phyloP scores from a whole-genome alignment of 2,113 vertebrate genomes.

The Poicephalus meyeri region DNA sequence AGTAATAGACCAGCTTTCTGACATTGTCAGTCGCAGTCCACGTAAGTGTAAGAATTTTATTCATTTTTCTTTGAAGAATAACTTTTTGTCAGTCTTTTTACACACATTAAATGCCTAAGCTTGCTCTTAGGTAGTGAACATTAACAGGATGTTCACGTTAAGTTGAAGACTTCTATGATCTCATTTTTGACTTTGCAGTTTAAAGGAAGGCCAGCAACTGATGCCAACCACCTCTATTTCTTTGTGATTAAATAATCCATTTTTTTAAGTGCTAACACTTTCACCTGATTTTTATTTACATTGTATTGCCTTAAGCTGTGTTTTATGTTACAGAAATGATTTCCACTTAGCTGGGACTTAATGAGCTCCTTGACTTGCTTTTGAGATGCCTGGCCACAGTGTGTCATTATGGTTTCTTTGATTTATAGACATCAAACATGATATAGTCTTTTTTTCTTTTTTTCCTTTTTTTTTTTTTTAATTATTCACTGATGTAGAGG shows the following conservation, averaged over 20 bases:
- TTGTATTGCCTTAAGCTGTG: neutral
- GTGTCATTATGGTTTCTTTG: neutral
- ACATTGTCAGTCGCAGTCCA: too few relatives aligned
- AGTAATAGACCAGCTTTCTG: neutral
- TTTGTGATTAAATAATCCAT: neutral
- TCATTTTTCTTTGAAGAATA: neutral
- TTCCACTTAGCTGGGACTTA: neutral
- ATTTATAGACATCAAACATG: slow-evolving; percentile 18
- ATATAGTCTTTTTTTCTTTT: neutral
- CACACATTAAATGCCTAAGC: neutral
- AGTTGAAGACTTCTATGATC: neutral
- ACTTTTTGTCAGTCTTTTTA: neutral
- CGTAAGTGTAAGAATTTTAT: neutral
- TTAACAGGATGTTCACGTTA: neutral
- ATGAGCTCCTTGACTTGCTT: neutral
- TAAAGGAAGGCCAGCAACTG: neutral
- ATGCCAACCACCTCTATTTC: neutral
- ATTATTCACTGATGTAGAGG: neutral
- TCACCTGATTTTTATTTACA: neutral
- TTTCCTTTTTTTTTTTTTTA: neutral
- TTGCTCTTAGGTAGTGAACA: neutral
- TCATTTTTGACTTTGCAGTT: neutral
- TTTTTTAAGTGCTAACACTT: neutral
- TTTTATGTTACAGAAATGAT: neutral
- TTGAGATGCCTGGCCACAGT: neutral